Conservation (phyloP, 2,797 vertebrate genomes). For the Benthosema pterotum region DNA sequence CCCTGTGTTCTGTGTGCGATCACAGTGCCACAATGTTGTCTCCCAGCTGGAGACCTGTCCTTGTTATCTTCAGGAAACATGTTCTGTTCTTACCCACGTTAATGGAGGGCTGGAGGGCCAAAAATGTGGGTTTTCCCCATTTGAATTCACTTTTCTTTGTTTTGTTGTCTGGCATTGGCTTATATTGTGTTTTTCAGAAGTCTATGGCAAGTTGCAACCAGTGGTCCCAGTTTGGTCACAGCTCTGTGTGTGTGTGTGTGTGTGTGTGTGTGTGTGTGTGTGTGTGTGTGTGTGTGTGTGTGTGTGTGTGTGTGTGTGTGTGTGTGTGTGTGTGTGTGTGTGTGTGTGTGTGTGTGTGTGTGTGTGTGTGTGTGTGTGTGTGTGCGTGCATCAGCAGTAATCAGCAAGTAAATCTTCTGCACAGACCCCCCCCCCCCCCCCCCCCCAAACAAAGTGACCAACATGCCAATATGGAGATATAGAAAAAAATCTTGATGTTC, state of each 20-base stretch:
- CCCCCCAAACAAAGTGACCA: too few species aligned
- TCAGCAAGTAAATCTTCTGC: not conserved
- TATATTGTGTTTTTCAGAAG: not conserved
- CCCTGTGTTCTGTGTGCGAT: constrained; percentile 11
- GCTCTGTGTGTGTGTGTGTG: too few species aligned
- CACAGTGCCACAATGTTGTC: constrained; percentile 12
- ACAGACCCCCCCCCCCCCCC: too few species aligned
- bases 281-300: too few species aligned
- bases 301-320: too few species aligned
- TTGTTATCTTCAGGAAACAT: constrained; percentile 48
- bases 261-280: not conserved
- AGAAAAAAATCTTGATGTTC: too few species aligned
- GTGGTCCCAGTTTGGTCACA: too few species aligned
- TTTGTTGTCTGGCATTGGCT: not conserved
- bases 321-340: not conserved
- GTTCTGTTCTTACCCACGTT: constrained; percentile 12
- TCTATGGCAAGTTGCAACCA: too few species aligned
- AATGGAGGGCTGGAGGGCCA: not conserved
- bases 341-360: not conserved
- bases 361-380: constrained; percentile 6
- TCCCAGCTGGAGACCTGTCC: constrained; percentile 20
- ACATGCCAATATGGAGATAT: too few species aligned
- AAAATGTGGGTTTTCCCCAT: not conserved
- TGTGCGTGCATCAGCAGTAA: not conserved
- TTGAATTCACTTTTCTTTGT: not conserved